Evolutionary conservation across 2,113 vertebrate species (phyloP), one percentile per base, ranked within the genome.

Genomic region (Nannobrachium achirus): DNA sequence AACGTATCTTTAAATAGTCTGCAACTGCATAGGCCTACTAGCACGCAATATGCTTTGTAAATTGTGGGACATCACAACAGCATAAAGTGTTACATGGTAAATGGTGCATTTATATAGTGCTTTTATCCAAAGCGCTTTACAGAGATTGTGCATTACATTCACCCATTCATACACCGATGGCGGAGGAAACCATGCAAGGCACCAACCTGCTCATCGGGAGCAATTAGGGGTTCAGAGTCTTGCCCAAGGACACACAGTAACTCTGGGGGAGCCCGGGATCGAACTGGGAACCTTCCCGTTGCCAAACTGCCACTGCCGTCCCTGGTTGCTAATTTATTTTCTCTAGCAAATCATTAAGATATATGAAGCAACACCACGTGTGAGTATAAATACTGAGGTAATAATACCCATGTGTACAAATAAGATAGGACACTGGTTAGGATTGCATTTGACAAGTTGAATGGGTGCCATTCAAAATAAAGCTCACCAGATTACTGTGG

Each of bases 1-100:
- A n/a, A n/a, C n/a, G n/a, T n/a, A 83, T 88, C 71, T 84, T 74
- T 51, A 80, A 85, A 78, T 70, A 82, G 73, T 66, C 71, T 8
- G 56, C 63, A 55, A 46, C 61, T 48, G 19, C 63, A 65, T 59
- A 70, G 41, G 60, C 75, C 55, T 72, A 73, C 66, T 82, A 62
- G 73, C 69, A 66, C 63, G 76, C 71, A 15, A 55, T 81, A 75
- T 71, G 71, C 78, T 79, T 76, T 69, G 50, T 64, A 74, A 78
- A 76, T 69, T 56, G 65, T 18, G 48, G 56, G 44, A 19, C 82
- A 79, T 82, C 73, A 81, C 44, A 68, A 56, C 4, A 20, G 20
- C 65, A 50, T 76, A 69, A 87, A 70, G 61, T 53, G 50, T 73
- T 64, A 61, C 78, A 66, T 9, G 45, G 66, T 41, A 3, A 33